A percentile compares a stretch with the other conserved stretches of the same genome.
Conservation (phyloP, 2,797 vertebrate species). For the Clarias platycephalus region DNA sequence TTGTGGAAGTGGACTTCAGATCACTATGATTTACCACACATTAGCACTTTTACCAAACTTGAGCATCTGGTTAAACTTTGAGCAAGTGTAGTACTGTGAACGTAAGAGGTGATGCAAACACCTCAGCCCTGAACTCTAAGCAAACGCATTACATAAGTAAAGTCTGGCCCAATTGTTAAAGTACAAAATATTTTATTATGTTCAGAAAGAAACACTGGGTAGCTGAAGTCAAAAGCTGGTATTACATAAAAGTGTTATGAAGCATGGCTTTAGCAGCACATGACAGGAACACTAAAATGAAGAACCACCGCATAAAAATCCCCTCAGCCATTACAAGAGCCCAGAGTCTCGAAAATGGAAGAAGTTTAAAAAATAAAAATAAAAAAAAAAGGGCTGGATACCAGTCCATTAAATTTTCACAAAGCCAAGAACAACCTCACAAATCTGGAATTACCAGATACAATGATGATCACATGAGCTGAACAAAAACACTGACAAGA, state of each 20-base stretch:
- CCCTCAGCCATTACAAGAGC: neutral
- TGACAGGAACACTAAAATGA: neutral
- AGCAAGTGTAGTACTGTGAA: neutral
- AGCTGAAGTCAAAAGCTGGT: neutral
- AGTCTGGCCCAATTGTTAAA: conserved; percentile 24
- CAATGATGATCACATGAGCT: neutral
- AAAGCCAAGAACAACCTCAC: neutral
- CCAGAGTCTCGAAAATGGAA: neutral
- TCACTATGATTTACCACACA: neutral
- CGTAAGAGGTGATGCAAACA: neutral
- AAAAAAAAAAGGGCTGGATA: conserved; percentile 73
- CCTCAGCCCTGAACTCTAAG: neutral
- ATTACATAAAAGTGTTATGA: conserved; percentile 37
- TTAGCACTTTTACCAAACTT: neutral
- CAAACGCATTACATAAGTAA: neutral
- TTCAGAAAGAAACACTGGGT: conserved; percentile 49
- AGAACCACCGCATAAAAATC: neutral
- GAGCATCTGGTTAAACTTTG: neutral
- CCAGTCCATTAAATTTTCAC: conserved; percentile 67
- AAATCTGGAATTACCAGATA: neutral
- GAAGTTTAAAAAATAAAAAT: conserved; percentile 60
- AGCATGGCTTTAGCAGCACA: conserved; percentile 20
- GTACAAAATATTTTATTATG: conserved; percentile 68
- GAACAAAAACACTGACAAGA: neutral
- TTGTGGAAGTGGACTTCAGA: neutral